Percentiles rank a stretch among this genome's conserved stretches.
phyloP scores from a whole-genome alignment of 2,888 invertebrate genomes.

The Caenorhabditis becei region DNA sequence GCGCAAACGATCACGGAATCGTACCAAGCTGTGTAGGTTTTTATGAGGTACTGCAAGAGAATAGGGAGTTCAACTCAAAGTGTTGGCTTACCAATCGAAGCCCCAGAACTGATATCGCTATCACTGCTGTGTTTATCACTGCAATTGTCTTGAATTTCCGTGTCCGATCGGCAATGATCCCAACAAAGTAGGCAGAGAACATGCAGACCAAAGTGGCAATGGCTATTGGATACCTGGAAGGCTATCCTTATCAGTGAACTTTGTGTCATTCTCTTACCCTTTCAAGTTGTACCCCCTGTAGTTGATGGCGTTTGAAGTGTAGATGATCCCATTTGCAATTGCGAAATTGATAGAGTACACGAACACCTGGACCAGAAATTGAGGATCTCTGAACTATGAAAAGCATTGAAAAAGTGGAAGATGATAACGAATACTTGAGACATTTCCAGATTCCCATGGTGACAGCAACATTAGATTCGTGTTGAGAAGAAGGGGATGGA shows the following conservation, averaged over 20 bases:
- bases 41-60: constrained; percentile 42
- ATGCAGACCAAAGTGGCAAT: constrained; percentile 43
- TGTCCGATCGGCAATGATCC: constrained; percentile 46
- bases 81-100: constrained; percentile 26
- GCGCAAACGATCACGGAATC: constrained; percentile 50
- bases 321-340: constrained; percentile 47
- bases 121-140: constrained; percentile 14
- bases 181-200: constrained; percentile 40
- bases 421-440: constrained; percentile 21
- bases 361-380: constrained; percentile 48
- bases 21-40: constrained; percentile 42
- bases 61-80: neutral
- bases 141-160: constrained; percentile 49
- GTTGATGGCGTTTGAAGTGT: constrained; percentile 46
- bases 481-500: constrained; percentile 44
- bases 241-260: neutral
- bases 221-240: constrained; percentile 42
- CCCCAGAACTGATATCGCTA: constrained; percentile 25
- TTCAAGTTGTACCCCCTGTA: constrained; percentile 47
- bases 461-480: constrained; percentile 34
- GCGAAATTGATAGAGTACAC: constrained; percentile 49
- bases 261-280: constrained; percentile 15
- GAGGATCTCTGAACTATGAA: constrained; percentile 43
- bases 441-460: constrained; percentile 42
- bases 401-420: neutral